Percentiles rank a stretch among this genome's conserved stretches.
phyloP scores from a whole-genome alignment of 2,797 vertebrate species.

The Botia almorhae region DNA sequence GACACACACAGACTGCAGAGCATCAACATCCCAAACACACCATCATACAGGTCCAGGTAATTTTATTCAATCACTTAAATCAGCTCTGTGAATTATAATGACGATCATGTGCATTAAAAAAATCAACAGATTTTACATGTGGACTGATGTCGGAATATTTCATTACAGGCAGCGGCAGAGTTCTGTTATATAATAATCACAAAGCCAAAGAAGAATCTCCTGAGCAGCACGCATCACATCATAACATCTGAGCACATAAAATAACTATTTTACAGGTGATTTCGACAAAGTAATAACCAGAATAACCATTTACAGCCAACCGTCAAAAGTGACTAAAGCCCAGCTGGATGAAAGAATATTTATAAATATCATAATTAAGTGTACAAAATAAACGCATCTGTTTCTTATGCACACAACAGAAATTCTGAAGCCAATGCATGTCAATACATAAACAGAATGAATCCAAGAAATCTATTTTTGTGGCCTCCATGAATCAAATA shows the following conservation, averaged over 20 bases:
- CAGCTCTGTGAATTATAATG: slow-evolving; percentile 25
- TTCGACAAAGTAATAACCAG: too few species aligned
- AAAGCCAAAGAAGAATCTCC: neutral
- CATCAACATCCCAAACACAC: slow-evolving; percentile 23
- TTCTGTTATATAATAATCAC: slow-evolving; percentile 20
- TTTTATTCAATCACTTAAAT: slow-evolving; percentile 41
- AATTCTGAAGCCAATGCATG: neutral
- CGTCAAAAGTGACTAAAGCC: too few species aligned
- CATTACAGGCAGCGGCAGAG: neutral
- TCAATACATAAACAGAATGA: neutral
- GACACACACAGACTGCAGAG: neutral
- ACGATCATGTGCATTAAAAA: neutral
- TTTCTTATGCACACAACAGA: neutral
- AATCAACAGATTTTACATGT: slow-evolving; percentile 19
- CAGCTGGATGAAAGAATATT: neutral
- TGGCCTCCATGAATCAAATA: too few species aligned
- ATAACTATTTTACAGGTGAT: neutral
- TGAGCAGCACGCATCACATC: neutral
- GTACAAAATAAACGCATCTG: neutral
- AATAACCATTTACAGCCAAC: too few species aligned
- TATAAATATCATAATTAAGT: neutral
- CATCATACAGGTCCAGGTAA: neutral
- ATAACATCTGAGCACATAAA: neutral
- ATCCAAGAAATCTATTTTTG: neutral
- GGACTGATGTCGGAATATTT: neutral